Evolutionary conservation across 1,140 invertebrate genomes (phyloP), one percentile per base, ranked within the genome.

Genomic region (Eurosta solidaginis): DNA sequence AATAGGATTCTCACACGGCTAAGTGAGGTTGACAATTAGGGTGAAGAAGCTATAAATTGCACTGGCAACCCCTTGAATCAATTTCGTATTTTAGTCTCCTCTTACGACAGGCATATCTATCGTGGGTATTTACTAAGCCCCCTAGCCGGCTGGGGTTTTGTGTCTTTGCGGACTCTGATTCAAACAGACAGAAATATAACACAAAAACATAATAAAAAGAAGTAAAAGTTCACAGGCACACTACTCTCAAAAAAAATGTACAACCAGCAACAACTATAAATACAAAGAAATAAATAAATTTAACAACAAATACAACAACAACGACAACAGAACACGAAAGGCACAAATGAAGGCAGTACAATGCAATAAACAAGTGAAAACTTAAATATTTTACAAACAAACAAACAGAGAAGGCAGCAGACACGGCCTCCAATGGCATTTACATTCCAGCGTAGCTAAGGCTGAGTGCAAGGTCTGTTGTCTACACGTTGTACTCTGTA

Each of bases 301-400:
- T 49, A 4, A 49, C 47, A 49, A 49, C 47, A 49, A 49, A 49
- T 17, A 49, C 47, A 49, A 49, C 47, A 22, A 52, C 49, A 52
- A 4, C 49, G 25, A 22, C n/a, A 49, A 49, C 12, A 49, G 10
- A 49, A 49, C 47, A 22, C 20, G 20, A 52, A 4, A n/a, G 25
- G 3, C n/a, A 20, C 49, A 3, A 22, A 7, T 22, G 20, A 52
- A 25, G 25, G 22, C 59, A 68, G 22, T 40, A 42, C 59, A 68
- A 68, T 68, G 9, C 59, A 68, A 68, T 36, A 33, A 68, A 68
- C 59, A 68, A 68, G 59, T 68, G 59, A 68, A 36, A 68, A 68
- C 59, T 68, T 68, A 68, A 68, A 68, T 68, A 68, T 33, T 68
- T 68, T 36, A 14, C 17, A 40, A 40, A 22, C 59, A 68, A 33